Conservation (phyloP, 2,888 invertebrate genomes). For the Machimus rusticus region DNA sequence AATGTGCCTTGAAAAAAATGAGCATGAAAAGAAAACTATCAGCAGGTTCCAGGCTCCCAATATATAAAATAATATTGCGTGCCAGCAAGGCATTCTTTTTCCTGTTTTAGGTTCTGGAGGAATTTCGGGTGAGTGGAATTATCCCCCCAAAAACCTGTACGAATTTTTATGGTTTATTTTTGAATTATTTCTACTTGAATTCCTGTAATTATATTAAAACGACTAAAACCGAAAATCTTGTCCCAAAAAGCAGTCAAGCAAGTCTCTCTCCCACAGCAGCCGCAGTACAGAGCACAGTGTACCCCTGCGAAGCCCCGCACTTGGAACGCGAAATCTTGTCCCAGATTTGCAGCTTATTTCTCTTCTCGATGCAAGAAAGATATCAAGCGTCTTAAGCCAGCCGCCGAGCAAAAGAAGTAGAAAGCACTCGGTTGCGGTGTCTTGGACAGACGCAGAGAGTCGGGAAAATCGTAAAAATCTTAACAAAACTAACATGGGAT, state of each 20-base stretch:
- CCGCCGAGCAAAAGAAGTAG: not conserved
- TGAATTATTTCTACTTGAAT: not conserved
- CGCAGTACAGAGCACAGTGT: not conserved
- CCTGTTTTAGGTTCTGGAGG: not conserved
- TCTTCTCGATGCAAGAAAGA: not conserved
- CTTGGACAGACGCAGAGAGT: not conserved
- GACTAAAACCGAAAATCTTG: not conserved
- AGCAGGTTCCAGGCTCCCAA: not conserved
- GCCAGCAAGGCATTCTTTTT: not conserved
- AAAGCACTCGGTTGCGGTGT: not conserved
- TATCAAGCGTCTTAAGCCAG: not conserved
- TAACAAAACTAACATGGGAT: not conserved
- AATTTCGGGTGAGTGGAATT: not conserved
- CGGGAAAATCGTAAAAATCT: not conserved
- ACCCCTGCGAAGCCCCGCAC: not conserved
- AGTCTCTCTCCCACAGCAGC: not conserved
- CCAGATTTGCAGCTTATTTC: not conserved
- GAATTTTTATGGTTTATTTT: not conserved
- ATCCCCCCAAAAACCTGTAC: not conserved
- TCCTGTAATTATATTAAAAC: not conserved
- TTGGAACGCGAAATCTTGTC: not conserved
- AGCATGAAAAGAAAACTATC: not conserved
- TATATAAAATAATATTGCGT: not conserved
- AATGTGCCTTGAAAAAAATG: not conserved
- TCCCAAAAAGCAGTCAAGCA: not conserved